These are phyloP conservation scores for Corythornis vintsioides DNA, from an alignment of 2,113 vertebrate species.

Conservation along the genomic window DNA sequence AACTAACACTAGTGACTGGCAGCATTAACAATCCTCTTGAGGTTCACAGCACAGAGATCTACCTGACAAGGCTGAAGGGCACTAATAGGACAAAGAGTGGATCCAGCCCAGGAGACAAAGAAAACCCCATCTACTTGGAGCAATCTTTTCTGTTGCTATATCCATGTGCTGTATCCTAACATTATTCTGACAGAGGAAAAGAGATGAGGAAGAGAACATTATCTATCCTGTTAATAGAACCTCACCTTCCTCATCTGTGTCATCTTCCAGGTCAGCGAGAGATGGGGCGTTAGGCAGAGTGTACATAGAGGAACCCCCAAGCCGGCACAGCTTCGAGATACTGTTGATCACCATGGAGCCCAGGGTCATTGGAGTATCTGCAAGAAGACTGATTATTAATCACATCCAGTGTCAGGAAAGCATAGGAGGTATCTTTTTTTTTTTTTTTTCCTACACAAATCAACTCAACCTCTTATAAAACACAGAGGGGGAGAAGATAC, in stretches of 20 bases:
- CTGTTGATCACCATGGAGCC: conserved; percentile 91
- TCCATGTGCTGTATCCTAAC: not conserved
- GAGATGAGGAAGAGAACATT: not conserved
- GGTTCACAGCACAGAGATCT: not conserved
- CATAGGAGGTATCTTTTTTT: not conserved
- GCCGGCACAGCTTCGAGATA: conserved; percentile 81
- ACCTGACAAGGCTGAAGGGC: not conserved
- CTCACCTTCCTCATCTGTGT: conserved; percentile 77
- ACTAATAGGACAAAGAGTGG: not conserved
- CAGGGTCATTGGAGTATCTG: conserved; percentile 87
- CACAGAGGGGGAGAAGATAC: not conserved
- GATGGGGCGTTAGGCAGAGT: conserved; percentile 88
- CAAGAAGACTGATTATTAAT: not conserved
- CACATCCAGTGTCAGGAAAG: not conserved
- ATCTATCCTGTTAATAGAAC: not conserved
- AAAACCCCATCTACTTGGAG: not conserved
- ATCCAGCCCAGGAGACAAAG: not conserved
- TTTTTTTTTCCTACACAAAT: not conserved
- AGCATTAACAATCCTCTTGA: not conserved
- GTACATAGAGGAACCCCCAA: conserved; percentile 83
- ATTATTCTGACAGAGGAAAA: not conserved
- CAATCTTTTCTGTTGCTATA: not conserved
- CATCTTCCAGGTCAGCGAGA: conserved; percentile 89
- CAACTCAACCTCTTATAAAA: not conserved
- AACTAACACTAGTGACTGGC: not conserved